A percentile compares a stretch with the other conserved stretches of the same genome.
Evolutionary conservation across 53 echinoderm and acorn worm genomes (phyloP).

Genomic region (Hippasteria phrygiana): DNA sequence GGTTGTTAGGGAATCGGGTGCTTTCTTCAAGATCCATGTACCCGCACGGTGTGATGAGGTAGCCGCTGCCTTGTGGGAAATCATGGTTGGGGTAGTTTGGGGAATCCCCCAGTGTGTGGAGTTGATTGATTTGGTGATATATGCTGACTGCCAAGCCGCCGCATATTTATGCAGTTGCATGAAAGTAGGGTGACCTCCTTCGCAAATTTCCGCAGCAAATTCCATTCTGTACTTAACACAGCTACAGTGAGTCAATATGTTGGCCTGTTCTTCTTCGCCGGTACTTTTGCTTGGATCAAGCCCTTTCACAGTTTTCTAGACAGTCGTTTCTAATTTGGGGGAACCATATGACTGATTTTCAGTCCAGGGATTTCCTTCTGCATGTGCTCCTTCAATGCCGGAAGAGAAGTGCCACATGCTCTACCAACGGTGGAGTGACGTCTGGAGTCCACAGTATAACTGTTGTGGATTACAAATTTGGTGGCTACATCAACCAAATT

Average conservation of each 20-base stretch:
- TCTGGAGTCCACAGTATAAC: neutral
- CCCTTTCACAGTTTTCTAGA: conserved; percentile 21
- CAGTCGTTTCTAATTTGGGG: neutral
- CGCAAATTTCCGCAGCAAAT: conserved; percentile 55
- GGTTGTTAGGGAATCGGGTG: neutral
- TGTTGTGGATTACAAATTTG: neutral
- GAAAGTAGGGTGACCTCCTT: conserved; percentile 34
- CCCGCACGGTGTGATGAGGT: conserved; percentile 61
- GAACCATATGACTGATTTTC: conserved; percentile 44
- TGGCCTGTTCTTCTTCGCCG: conserved; percentile 50
- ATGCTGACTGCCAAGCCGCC: conserved; percentile 66
- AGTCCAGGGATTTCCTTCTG: neutral
- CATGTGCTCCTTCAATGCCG: conserved; percentile 27
- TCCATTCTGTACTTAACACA: conserved; percentile 65
- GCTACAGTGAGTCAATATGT: too few relatives aligned
- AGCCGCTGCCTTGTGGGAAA: conserved; percentile 42
- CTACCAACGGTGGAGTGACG: neutral
- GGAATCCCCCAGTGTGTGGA: conserved; percentile 31
- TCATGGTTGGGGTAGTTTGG: conserved; percentile 71
- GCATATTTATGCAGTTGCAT: conserved; percentile 69
- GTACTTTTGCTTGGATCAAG: conserved; percentile 43
- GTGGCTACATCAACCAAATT: neutral
- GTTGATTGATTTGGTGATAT: conserved; percentile 48
- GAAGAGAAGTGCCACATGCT: conserved; percentile 38
- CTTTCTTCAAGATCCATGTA: conserved; percentile 47